Base-by-base conservation (phyloP, 1,140 invertebrate genomes). In the Hycleus phaleratus region DNA sequence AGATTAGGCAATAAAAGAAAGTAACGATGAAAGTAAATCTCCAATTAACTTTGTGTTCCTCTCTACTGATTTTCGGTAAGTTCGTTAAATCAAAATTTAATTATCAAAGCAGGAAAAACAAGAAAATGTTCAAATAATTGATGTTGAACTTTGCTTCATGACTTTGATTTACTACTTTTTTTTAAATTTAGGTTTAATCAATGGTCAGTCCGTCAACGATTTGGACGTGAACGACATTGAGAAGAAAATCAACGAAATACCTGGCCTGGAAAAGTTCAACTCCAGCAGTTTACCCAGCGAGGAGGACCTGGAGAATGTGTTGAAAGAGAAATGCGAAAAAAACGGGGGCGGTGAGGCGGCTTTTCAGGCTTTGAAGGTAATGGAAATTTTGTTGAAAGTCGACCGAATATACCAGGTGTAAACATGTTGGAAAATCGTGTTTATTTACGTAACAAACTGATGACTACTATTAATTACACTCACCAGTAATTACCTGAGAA, bases 311-410 rank as follows among this genome's bases (percentile, higher is more conserved):
- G 64, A 63, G 49, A 60, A 61, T 24, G 49, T 59, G 9, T 25
- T 67, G 10, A 64, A 50, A 50, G 63, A 68, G 46, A 71, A 70
- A 51, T 70, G 66, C 49, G 55, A 65, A 38, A 65, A 69, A 11
- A 63, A 70, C 49, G 64, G 65, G 4, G 65, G 67, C 2, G 47
- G 44, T 1, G 51, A 53, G n/a, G 62, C 58, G 40, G 58, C 59
- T 9, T 62, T 67, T 25, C 62, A 69, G 38, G 45, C 48, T 3
- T 18, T 68, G 38, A 65, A 65, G 43, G 60, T 65, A 24, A 56
- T 32, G 9, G 32, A 24, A 18, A 10, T 42, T 42, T 40, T 42
- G 8, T n/a, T 11, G 0, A 42, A 3, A 43, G 1, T 11, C 40
- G 18, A 43, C 38, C 26, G 26, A 32, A 32, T 1, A 32, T 4